Evolutionary conservation across 2,888 invertebrate genomes (phyloP).

Genomic region (Cephus runcator): DNA sequence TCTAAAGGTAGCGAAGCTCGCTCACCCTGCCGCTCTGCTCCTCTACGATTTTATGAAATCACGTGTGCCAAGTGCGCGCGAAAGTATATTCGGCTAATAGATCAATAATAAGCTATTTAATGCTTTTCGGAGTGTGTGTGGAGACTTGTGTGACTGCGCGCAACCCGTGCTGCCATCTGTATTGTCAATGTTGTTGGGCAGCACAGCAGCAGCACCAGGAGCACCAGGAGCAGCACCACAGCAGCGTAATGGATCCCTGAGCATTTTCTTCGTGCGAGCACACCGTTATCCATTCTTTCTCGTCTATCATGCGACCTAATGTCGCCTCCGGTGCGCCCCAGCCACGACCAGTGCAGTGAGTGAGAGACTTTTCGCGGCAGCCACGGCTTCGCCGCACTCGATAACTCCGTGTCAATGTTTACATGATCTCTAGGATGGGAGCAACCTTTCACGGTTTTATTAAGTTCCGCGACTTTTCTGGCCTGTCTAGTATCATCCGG

Average conservation of each 20-base stretch:
- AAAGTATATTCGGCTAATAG: slow-evolving; percentile 59
- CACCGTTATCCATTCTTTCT: slow-evolving; percentile 28
- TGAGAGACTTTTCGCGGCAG: slow-evolving; percentile 21
- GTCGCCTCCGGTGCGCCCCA: slow-evolving; percentile 35
- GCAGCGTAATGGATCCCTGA: slow-evolving; percentile 64
- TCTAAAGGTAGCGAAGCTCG: not conserved
- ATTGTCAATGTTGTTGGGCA: slow-evolving; percentile 82
- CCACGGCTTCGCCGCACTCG: slow-evolving; percentile 26
- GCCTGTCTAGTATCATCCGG: slow-evolving; percentile 1
- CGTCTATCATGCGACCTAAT: slow-evolving; percentile 36
- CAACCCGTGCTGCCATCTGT: slow-evolving; percentile 80
- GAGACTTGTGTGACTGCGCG: slow-evolving; percentile 42
- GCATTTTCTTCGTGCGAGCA: slow-evolving; percentile 56
- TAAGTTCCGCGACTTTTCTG: slow-evolving; percentile 17
- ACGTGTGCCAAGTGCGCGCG: slow-evolving; percentile 52
- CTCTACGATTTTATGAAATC: slow-evolving; percentile 32
- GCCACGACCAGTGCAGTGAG: slow-evolving; percentile 40
- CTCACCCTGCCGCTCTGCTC: not conserved
- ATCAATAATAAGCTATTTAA: slow-evolving; percentile 65
- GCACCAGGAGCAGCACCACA: slow-evolving; percentile 37
- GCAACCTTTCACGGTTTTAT: slow-evolving; percentile 40
- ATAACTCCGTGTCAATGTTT: slow-evolving; percentile 53
- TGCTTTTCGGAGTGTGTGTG: slow-evolving; percentile 40
- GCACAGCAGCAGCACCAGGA: slow-evolving; percentile 36
- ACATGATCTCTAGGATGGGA: slow-evolving; percentile 48